Evolutionary conservation across 2,797 vertebrate genomes (phyloP).

Genomic region (Nannoperca obscura): DNA sequence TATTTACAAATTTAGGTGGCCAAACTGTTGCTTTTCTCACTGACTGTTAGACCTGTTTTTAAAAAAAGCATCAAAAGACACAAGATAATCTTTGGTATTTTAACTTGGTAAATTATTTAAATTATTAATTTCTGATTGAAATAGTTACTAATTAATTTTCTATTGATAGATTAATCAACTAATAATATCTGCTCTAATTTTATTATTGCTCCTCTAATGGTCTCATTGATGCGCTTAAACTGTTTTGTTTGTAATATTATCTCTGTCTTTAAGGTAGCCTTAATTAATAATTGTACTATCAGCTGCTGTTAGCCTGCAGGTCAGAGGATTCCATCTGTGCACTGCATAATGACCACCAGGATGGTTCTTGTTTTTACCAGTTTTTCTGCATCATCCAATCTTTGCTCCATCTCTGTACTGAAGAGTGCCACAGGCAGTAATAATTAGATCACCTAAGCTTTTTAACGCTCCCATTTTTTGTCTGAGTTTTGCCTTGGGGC

Average conservation of each 20-base stretch:
- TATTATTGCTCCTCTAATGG: no score
- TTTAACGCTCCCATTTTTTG: neutral
- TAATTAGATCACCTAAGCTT: neutral
- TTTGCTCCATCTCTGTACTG: neutral
- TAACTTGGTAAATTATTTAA: no score
- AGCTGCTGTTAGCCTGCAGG: neutral
- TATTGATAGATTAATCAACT: neutral
- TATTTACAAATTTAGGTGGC: no score
- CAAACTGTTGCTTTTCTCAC: no score
- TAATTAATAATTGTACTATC: neutral
- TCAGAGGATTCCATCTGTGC: neutral
- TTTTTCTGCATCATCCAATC: neutral
- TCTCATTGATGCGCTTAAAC: no score
- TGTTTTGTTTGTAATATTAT: neutral
- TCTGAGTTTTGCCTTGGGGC: neutral
- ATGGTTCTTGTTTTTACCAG: no score
- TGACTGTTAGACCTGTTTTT: no score
- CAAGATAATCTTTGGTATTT: no score
- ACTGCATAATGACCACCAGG: neutral
- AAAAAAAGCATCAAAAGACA: no score
- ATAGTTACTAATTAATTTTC: neutral
- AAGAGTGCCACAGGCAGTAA: neutral
- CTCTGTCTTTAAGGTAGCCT: neutral
- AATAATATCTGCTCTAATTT: no score
- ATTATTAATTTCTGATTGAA: no score